A percentile compares a stretch with the other conserved stretches of the same genome.
phyloP scores from a whole-genome alignment of 2,888 invertebrate genomes.

The Parasteatoda lunata region DNA sequence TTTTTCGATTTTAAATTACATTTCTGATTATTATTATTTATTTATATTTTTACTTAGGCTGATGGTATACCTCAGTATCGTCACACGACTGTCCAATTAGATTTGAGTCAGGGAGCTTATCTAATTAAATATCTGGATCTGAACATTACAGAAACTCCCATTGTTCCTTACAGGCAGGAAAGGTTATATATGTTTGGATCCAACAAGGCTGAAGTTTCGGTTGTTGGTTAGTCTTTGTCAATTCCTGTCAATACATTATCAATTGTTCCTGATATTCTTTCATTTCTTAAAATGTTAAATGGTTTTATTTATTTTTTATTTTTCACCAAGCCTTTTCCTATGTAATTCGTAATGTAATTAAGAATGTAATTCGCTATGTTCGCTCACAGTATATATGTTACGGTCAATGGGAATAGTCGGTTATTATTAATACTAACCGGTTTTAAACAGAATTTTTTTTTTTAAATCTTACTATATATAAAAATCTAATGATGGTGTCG shows the following conservation, averaged over 20 bases:
- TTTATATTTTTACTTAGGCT: constrained; percentile 76
- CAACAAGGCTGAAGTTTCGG: constrained; percentile 79
- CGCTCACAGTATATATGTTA: too few relatives aligned
- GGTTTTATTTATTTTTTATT: neutral
- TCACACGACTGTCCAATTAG: constrained; percentile 92
- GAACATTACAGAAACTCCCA: constrained; percentile 93
- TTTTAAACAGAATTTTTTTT: too few relatives aligned
- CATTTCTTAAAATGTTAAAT: neutral
- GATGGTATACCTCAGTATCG: constrained; percentile 94
- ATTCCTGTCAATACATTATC: neutral
- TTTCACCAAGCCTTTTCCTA: too few relatives aligned
- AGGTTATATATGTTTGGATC: constrained; percentile 96
- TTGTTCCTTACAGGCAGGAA: constrained; percentile 91
- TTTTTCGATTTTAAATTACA: neutral
- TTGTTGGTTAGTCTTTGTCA: constrained; percentile 74
- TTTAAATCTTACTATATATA: too few relatives aligned
- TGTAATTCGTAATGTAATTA: too few relatives aligned
- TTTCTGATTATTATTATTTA: neutral
- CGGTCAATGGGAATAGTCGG: too few relatives aligned
- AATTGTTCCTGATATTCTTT: neutral
- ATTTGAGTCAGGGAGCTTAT: constrained; percentile 92
- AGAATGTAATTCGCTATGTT: too few relatives aligned
- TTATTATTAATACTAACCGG: too few relatives aligned
- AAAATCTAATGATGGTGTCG: too few relatives aligned
- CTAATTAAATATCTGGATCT: constrained; percentile 96